Conservation (phyloP, 1,140 invertebrate genomes). For the Heliconius hermathena region DNA sequence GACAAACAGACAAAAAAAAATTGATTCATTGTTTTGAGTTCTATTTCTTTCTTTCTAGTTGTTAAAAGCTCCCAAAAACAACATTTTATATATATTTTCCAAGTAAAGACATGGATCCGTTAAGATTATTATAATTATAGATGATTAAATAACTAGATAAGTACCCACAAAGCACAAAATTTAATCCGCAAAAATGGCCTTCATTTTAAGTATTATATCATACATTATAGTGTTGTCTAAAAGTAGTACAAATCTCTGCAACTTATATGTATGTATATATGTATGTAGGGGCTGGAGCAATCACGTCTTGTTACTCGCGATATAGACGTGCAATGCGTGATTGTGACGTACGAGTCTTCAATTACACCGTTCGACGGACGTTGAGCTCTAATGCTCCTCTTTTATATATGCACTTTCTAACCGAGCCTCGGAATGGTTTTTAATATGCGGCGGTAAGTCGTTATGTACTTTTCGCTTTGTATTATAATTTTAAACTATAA, state of each 20-base stretch:
- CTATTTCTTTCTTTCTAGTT: too few species aligned
- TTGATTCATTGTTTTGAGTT: too few species aligned
- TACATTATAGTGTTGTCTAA: not conserved
- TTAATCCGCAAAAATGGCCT: too few species aligned
- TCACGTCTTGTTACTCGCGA: slow-evolving; percentile 29
- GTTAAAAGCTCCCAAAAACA: too few species aligned
- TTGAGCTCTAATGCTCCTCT: slow-evolving; percentile 38
- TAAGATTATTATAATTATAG: too few species aligned
- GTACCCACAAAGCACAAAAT: too few species aligned
- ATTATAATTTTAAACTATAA: not conserved
- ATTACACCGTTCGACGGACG: slow-evolving; percentile 47
- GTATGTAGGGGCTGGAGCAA: slow-evolving; percentile 18
- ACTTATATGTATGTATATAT: not conserved
- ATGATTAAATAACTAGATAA: too few species aligned
- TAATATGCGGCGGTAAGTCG: slow-evolving; percentile 29
- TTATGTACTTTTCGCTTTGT: slow-evolving; percentile 21
- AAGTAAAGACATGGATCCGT: too few species aligned
- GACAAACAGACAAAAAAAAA: too few species aligned
- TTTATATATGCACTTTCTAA: slow-evolving; percentile 40
- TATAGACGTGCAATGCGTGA: slow-evolving; percentile 28
- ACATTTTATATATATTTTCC: too few species aligned
- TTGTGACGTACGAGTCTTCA: slow-evolving; percentile 43
- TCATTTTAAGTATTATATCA: too few species aligned
- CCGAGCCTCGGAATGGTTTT: slow-evolving; percentile 28
- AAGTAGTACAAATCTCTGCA: slow-evolving; percentile 20